phyloP scores from a whole-genome alignment of 2,113 vertebrate species.

The Syrmaticus mikado region DNA sequence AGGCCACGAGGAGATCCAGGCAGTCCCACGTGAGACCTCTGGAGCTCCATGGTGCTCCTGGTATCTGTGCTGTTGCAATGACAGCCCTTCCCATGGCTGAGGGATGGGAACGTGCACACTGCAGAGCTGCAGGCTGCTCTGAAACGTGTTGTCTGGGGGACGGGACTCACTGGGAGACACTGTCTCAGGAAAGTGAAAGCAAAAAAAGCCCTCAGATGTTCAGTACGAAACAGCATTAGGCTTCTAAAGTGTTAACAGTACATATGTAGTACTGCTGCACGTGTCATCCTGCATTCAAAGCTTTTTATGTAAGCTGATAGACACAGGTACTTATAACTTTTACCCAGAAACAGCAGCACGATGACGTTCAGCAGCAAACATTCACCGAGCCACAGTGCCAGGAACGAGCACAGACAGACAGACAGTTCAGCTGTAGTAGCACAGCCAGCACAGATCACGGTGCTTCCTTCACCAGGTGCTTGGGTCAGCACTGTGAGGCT shows the following conservation, averaged over 20 bases:
- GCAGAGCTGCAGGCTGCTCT: background rate
- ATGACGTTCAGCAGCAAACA: slow-evolving; percentile 3
- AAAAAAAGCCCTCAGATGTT: background rate
- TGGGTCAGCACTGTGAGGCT: slow-evolving; percentile 23
- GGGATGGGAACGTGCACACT: background rate
- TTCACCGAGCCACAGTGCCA: slow-evolving; percentile 9
- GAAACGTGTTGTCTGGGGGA: background rate
- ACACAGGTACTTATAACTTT: background rate
- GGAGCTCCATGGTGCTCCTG: background rate
- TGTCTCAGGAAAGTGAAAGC: background rate
- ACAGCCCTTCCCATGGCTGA: background rate
- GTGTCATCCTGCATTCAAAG: background rate
- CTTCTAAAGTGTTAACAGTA: background rate
- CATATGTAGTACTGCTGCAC: fast-evolving
- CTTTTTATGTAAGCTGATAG: background rate
- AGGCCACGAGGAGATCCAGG: background rate
- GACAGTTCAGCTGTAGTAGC: background rate
- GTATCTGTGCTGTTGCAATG: background rate
- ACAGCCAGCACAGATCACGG: background rate
- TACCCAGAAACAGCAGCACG: background rate
- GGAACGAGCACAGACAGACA: slow-evolving; percentile 30
- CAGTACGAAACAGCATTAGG: background rate
- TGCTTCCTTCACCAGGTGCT: background rate
- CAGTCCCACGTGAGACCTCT: background rate
- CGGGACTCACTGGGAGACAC: background rate